Base-by-base conservation (phyloP, 2,113 vertebrate species). In the Damaliscus lunatus region DNA sequence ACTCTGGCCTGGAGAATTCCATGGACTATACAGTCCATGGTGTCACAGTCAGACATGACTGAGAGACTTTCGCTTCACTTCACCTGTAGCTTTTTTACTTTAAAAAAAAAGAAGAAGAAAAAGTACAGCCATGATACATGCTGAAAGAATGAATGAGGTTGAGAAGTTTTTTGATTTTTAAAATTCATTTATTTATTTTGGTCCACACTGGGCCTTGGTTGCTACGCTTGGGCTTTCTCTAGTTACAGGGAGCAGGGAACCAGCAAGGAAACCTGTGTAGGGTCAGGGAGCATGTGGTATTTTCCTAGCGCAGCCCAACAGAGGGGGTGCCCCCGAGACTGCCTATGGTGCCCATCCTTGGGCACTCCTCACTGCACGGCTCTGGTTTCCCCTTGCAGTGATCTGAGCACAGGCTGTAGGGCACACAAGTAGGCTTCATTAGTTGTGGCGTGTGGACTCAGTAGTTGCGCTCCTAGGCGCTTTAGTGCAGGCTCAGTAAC, bases 51-150 rank as follows among this genome's bases (percentile, higher is more conserved):
- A 71, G n/a, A 71, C 67, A 19, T 16, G 33, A n/a, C 33, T 67
- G 64, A n/a, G 62, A n/a, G 33, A 67, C 16, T 67, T 67, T 67
- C 33, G 17, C 15, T 67, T 67, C 33, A 67, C 33, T 36, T 91
- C 81, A 64, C 59, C 85, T 89, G 59, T 74, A 91, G n/a, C 59
- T 50, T 50, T 90, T 93, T 89, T 48, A 81, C 50, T 81, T 81
- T 7, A 82, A 52, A 43, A 88, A 84, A 40, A 88, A 84, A 40
- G 4, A 14, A 71, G 40, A 48, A 52, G 74, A 33, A 83, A 71
- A 90, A n/a, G 11, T 67, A 89, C n/a, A 89, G 9, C 27, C 31
- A 13, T n/a, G 5, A 6, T 43, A 14, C 23, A 27, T 62, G 46
- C 31, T 55, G 60, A 92, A 43, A 55, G 59, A 91, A 43, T 53